Evolutionary conservation across 2,888 invertebrate species (phyloP).

Genomic region (Caenorhabditis afra): DNA sequence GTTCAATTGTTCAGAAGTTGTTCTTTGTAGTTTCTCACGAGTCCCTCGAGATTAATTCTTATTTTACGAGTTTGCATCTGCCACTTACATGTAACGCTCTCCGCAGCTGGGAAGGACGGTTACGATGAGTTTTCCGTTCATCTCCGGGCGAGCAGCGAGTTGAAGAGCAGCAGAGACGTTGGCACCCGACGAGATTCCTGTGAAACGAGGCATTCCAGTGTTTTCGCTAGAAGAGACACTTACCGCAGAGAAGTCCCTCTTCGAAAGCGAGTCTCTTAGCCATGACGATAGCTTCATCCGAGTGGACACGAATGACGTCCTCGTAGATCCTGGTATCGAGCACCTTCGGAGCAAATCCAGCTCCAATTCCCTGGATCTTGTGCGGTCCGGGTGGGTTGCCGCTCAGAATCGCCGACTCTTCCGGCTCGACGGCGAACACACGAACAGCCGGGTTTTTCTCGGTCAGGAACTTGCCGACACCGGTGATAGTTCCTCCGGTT

Average conservation of each 20-base stretch:
- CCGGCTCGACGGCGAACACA: constrained; percentile 77
- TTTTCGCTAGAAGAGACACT: neutral
- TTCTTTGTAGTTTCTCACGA: neutral
- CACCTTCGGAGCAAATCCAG: constrained; percentile 76
- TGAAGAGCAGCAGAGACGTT: constrained; percentile 76
- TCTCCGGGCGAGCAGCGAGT: constrained; percentile 73
- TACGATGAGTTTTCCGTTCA: constrained; percentile 76
- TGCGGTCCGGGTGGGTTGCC: constrained; percentile 75
- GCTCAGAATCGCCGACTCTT: constrained; percentile 75
- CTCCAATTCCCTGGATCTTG: constrained; percentile 79
- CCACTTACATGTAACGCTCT: constrained; percentile 77
- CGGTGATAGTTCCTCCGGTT: constrained; percentile 78
- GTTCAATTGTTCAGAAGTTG: no score
- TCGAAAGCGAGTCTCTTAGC: constrained; percentile 72
- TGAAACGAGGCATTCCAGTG: no score
- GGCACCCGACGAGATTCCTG: constrained; percentile 78
- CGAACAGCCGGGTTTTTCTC: constrained; percentile 74
- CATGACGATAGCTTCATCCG: constrained; percentile 75
- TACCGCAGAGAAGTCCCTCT: constrained; percentile 76
- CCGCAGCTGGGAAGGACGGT: constrained; percentile 79
- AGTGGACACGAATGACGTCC: constrained; percentile 72
- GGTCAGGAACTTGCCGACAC: constrained; percentile 74
- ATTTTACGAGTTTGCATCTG: no score
- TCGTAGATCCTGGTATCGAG: constrained; percentile 73
- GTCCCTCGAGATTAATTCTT: neutral